Evolutionary conservation across 2,113 vertebrate genomes (phyloP).

Genomic region (Poecilia latipinna): DNA sequence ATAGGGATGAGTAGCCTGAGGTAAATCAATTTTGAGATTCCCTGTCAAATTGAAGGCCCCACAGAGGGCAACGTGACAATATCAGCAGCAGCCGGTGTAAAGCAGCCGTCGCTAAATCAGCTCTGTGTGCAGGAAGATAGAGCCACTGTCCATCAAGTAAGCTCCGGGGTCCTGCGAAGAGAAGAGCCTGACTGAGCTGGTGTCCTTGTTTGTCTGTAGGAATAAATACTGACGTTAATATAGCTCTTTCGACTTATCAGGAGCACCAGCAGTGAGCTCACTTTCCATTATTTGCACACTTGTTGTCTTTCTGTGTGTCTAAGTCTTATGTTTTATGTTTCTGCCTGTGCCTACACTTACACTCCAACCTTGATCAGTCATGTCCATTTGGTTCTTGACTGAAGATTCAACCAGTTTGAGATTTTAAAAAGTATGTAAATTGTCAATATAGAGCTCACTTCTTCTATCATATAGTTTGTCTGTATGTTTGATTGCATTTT

Average conservation of each 20-base stretch:
- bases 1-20: constrained; percentile 56
- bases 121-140: constrained; percentile 45
- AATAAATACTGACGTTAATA: constrained; percentile 55
- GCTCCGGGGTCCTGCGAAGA: constrained; percentile 17
- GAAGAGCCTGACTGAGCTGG: constrained; percentile 38
- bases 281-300: constrained; percentile 49
- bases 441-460: neutral
- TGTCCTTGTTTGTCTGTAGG: constrained; percentile 54
- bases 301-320: constrained; percentile 28
- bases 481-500: no score
- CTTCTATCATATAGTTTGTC: no score
- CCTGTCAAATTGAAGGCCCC: constrained; percentile 67
- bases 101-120: constrained; percentile 51
- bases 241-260: constrained; percentile 62
- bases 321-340: constrained; percentile 16
- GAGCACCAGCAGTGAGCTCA: constrained; percentile 39
- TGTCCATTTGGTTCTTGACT: constrained; percentile 18
- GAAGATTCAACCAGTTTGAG: neutral
- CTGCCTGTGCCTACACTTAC: constrained; percentile 44
- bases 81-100: constrained; percentile 52
- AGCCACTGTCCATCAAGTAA: constrained; percentile 37
- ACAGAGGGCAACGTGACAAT: constrained; percentile 53
- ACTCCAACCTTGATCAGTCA: constrained; percentile 15
- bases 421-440: neutral
- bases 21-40: constrained; percentile 75